Conservation (phyloP, 2,113 vertebrate species). For the Manacus vitellinus region DNA sequence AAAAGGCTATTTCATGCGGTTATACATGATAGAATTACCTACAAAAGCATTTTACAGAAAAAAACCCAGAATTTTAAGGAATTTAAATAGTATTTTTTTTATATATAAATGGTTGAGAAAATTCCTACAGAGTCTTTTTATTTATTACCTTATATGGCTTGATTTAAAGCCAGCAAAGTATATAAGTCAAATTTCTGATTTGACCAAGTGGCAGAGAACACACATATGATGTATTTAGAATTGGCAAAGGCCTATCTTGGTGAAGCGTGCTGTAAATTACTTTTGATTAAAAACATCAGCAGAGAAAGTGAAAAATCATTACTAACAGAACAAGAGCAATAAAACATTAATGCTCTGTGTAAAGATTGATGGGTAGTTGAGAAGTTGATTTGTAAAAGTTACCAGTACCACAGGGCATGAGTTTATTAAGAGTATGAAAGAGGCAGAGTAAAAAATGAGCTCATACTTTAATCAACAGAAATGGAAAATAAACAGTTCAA, state of each 20-base stretch:
- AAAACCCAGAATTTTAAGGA: not conserved
- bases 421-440: slow-evolving; percentile 42
- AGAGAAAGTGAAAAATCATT: slow-evolving; percentile 55
- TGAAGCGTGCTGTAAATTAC: slow-evolving; percentile 30
- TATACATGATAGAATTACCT: not conserved
- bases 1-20: not conserved
- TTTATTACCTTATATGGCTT: not conserved
- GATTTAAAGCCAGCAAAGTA: not conserved
- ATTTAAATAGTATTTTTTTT: not conserved
- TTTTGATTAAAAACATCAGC: slow-evolving; percentile 45
- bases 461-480: slow-evolving; percentile 37
- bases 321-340: slow-evolving; percentile 30
- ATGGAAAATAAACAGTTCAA: slow-evolving; percentile 15
- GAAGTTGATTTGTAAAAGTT: slow-evolving; percentile 48
- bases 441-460: slow-evolving; percentile 19
- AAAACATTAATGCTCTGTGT: slow-evolving; percentile 29
- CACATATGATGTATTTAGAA: slow-evolving; percentile 18
- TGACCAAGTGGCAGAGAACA: not conserved
- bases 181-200: not conserved
- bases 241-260: slow-evolving; percentile 2
- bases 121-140: not conserved
- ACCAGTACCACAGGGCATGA: slow-evolving; percentile 32
- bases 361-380: slow-evolving; percentile 37
- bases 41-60: not conserved
- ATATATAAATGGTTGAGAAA: not conserved